Evolutionary conservation across 2,797 vertebrate species (phyloP), one percentile per base, ranked within the genome.

Genomic region (Miichthys miiuy): DNA sequence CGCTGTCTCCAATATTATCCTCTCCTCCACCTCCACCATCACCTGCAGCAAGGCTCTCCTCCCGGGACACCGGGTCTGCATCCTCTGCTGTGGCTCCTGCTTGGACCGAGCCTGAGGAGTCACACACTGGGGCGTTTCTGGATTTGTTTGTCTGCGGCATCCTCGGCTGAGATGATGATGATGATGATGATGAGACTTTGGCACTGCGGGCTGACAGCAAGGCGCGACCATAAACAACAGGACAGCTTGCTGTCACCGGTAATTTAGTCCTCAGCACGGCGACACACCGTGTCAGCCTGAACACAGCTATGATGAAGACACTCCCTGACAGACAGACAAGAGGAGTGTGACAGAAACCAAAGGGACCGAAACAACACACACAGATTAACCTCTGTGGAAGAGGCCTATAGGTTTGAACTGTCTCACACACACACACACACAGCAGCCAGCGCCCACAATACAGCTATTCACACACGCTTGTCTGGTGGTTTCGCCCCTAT

Each of bases 101-200:
- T 56, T 82, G 88, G 54, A 79, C 85, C 1, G 80, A 69, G 51
- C 82, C 75, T 10, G 80, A 46, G 12, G 85, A 88, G 14, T 86
- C 88, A 68, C 78, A 21, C 42, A 75, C 87, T 44, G 87, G 80
- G 82, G 85, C 67, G 57, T 89, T 92, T 74, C 91, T 94, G 57
- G 91, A 93, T 84, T 96, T 96, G 87, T 94, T 96, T 23, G 93
- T 94, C 74, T 94, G 95, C 38, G 95, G 95, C 96, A 97, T 97
- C 87, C 80, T 44, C 42, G 13, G 42, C 13, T 38, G 34, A 38
- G 34, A 38, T 34, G 34, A 34, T 38, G 34, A 2, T 38, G 34
- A 9, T 38, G 34, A 2, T 34, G 34, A 2, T 38, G 34, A 0
- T 38, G 34, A 38, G 62, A 65, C 75, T 87, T 60, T 64, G 67